A percentile compares a stretch with the other conserved stretches of the same genome.
Conservation (phyloP, 2,888 invertebrate genomes). For the Mechanitis mazaeus region DNA sequence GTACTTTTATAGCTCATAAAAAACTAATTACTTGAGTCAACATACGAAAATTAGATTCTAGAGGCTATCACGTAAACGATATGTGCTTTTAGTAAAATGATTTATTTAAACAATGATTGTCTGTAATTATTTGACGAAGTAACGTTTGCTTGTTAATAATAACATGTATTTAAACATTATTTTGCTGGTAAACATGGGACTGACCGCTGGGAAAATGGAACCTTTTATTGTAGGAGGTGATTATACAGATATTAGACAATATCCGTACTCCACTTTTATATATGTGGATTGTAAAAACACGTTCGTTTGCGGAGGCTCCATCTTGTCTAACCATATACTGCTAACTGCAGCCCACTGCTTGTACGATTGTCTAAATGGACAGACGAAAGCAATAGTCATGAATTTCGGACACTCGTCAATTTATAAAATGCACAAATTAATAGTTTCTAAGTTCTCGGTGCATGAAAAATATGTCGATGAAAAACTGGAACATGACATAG, state of each 20-base stretch:
- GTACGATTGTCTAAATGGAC: constrained; percentile 6
- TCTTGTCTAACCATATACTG: constrained; percentile 31
- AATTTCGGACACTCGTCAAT: constrained; percentile 28
- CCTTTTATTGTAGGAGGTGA: constrained; percentile 29
- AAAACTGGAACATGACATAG: constrained; percentile 32
- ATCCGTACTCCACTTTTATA: constrained; percentile 31
- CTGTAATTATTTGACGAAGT: not conserved
- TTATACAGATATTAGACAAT: constrained; percentile 21
- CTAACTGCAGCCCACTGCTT: constrained; percentile 37
- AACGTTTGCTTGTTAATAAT: not conserved
- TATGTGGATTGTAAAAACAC: constrained; percentile 24
- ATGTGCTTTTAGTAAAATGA: not conserved
- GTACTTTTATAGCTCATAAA: constrained; percentile 9
- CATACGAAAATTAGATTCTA: not conserved
- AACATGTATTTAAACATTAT: constrained; percentile 4
- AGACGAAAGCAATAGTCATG: constrained; percentile 8
- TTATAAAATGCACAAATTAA: constrained; percentile 12
- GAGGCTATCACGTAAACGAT: not conserved
- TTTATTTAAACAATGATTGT: not conserved
- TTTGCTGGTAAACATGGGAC: constrained; percentile 20
- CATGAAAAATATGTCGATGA: constrained; percentile 32
- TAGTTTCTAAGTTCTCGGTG: constrained; percentile 23
- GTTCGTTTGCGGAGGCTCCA: constrained; percentile 34
- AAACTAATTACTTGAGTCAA: not conserved
- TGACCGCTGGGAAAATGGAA: constrained; percentile 21